phyloP scores from a whole-genome alignment of 2,113 vertebrate species.

The Marcusenius ussheri region DNA sequence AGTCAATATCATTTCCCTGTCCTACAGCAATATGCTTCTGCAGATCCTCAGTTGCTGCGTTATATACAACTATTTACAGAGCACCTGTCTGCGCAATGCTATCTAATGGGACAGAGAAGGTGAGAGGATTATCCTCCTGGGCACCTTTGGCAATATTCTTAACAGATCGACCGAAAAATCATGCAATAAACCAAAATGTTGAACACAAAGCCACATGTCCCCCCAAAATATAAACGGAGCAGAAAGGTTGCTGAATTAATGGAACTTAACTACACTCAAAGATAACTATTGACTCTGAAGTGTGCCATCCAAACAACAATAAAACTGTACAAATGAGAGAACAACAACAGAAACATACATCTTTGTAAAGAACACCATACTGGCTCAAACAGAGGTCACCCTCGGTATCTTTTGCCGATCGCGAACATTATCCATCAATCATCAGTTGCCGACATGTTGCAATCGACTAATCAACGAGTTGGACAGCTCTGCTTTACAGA shows the following conservation, averaged over 20 bases:
- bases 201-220: not conserved
- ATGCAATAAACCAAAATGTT: not conserved
- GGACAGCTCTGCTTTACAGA: not conserved
- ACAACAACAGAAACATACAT: not conserved
- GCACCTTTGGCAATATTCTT: not conserved
- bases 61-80: constrained; percentile 10
- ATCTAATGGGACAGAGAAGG: not conserved
- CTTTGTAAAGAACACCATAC: not conserved
- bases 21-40: not conserved
- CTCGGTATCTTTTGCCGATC: not conserved
- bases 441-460: not conserved
- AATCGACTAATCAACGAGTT: not conserved
- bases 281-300: not conserved
- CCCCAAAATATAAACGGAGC: not conserved
- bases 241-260: not conserved
- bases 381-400: not conserved
- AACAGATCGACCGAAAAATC: not conserved
- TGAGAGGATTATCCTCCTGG: not conserved
- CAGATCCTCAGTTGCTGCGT: not conserved
- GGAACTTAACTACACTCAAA: not conserved
- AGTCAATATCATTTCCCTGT: not conserved
- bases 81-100: not conserved
- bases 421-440: not conserved
- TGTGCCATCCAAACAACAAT: not conserved
- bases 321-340: not conserved